Conservation (phyloP, 2,113 vertebrate genomes). For the Orthonyx spaldingii region DNA sequence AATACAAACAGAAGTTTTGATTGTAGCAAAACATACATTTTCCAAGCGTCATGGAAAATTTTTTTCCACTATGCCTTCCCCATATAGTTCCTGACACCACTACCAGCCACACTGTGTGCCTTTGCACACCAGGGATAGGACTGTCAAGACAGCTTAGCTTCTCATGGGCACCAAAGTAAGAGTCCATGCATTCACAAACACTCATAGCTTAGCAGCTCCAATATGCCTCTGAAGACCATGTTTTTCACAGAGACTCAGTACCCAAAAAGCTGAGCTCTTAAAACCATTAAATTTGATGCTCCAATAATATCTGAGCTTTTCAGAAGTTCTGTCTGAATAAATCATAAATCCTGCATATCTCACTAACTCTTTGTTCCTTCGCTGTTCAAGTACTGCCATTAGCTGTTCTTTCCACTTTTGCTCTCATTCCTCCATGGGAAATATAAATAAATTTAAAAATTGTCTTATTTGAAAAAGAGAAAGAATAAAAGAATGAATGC, state of each 20-base stretch:
- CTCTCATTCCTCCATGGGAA: background rate
- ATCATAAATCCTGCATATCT: background rate
- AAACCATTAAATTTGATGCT: background rate
- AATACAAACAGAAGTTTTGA: background rate
- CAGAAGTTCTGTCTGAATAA: background rate
- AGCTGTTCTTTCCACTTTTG: background rate
- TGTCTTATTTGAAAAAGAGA: background rate
- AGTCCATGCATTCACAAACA: background rate
- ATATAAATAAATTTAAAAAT: background rate
- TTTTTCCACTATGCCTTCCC: background rate
- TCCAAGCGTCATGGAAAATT: background rate
- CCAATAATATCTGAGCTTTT: background rate
- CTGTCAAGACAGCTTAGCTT: background rate
- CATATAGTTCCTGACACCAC: background rate
- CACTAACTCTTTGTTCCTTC: background rate
- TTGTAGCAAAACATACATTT: background rate
- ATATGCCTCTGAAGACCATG: background rate
- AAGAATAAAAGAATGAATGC: background rate
- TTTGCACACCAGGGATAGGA: background rate
- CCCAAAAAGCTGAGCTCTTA: background rate
- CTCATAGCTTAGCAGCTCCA: background rate
- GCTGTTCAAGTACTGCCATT: background rate
- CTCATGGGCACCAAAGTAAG: background rate
- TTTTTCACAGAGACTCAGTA: background rate
- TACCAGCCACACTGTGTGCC: fast-evolving